Evolutionary conservation across 2,888 invertebrate genomes (phyloP).

Genomic region (Pomacea canaliculata): DNA sequence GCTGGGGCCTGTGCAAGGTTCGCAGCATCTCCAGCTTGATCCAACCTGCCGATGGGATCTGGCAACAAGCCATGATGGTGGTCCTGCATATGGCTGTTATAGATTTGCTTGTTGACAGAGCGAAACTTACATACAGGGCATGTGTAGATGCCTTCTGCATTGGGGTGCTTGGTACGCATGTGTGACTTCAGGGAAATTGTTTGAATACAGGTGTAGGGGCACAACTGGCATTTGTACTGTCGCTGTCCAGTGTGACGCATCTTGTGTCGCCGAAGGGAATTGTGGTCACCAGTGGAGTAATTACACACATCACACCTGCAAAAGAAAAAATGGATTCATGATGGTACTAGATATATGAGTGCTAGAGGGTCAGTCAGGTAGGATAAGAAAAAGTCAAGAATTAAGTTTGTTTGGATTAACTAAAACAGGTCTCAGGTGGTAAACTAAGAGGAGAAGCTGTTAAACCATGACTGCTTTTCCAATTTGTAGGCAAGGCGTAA

Average conservation of each 20-base stretch:
- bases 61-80: constrained; percentile 73
- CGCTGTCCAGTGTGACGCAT: constrained; percentile 82
- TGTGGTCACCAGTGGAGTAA: constrained; percentile 84
- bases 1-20: not conserved
- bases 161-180: constrained; percentile 83
- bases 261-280: constrained; percentile 84
- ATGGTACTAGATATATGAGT: not conserved
- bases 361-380: not conserved
- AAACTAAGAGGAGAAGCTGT: no score
- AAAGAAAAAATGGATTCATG: constrained; percentile 17
- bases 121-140: constrained; percentile 63
- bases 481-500: no score
- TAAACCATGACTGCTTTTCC: no score
- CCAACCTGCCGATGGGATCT: not conserved
- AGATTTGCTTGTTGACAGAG: constrained; percentile 78
- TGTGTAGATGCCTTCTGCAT: constrained; percentile 67
- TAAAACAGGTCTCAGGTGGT: no score
- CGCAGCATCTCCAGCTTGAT: not conserved
- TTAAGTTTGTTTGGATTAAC: no score
- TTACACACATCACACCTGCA: constrained; percentile 79
- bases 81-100: constrained; percentile 73
- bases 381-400: not conserved
- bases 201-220: constrained; percentile 82
- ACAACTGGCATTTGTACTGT: constrained; percentile 83
- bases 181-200: constrained; percentile 84